phyloP scores from a whole-genome alignment of 2,113 vertebrate species.

The Nerophis ophidion region DNA sequence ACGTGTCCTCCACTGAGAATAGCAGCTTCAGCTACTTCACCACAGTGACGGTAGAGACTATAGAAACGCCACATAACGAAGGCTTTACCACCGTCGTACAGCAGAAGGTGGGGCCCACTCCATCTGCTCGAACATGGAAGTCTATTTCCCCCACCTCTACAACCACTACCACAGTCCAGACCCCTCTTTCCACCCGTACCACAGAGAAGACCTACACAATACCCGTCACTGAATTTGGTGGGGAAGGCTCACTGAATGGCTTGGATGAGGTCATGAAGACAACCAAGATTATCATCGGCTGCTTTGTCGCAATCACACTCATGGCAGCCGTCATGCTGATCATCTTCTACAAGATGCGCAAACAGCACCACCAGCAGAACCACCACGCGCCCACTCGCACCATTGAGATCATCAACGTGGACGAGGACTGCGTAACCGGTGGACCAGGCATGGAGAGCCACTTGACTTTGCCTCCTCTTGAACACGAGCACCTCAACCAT shows the following conservation, averaged over 20 bases:
- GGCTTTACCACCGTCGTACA: slow-evolving; percentile 86
- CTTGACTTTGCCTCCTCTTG: slow-evolving; percentile 91
- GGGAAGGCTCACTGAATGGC: slow-evolving; percentile 82
- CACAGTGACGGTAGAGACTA: slow-evolving; percentile 96
- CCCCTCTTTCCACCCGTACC: slow-evolving; percentile 82
- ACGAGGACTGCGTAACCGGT: slow-evolving; percentile 92
- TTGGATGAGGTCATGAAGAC: slow-evolving; percentile 99
- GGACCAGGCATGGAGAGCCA: slow-evolving; percentile 92
- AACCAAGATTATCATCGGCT: slow-evolving; percentile 99
- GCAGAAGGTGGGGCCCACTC: slow-evolving; percentile 84
- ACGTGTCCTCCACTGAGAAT: slow-evolving; percentile 90
- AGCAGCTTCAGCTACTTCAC: slow-evolving; percentile 95
- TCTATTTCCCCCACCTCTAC: slow-evolving; percentile 80
- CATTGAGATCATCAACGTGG: slow-evolving; percentile 98
- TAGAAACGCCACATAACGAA: slow-evolving; percentile 92
- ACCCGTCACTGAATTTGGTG: slow-evolving; percentile 82
- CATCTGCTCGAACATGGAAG: slow-evolving; percentile 85
- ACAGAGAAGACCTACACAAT: slow-evolving; percentile 92
- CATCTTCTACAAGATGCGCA: slow-evolving; percentile 99
- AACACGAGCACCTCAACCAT: slow-evolving; percentile 98
- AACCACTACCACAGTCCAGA: slow-evolving; percentile 82
- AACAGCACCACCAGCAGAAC: slow-evolving; percentile 97
- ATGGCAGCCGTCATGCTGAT: slow-evolving; percentile 99
- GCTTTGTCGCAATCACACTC: slow-evolving; percentile 98
- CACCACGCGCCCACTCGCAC: slow-evolving; percentile 92